These are phyloP conservation scores for Chaenodraco wilsoni DNA, from an alignment of 2,797 vertebrate genomes.

Conservation along the genomic window DNA sequence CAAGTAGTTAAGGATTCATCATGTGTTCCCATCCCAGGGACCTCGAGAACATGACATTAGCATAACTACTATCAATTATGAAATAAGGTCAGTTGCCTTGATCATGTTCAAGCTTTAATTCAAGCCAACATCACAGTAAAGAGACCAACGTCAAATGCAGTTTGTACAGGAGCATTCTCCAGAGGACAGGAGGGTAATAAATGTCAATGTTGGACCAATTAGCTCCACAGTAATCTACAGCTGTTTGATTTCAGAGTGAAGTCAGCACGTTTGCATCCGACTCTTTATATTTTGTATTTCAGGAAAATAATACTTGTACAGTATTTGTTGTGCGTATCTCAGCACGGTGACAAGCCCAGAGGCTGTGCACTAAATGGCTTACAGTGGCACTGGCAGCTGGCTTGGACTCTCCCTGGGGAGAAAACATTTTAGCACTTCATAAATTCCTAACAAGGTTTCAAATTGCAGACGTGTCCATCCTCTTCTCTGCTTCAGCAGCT, in stretches of 20 bases:
- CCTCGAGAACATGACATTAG: slow-evolving; percentile 54
- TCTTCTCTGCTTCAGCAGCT: slow-evolving; percentile 85
- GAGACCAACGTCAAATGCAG: slow-evolving; percentile 52
- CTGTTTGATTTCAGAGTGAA: slow-evolving; percentile 75
- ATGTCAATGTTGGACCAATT: slow-evolving; percentile 73
- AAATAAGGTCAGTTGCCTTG: slow-evolving; percentile 61
- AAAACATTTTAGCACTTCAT: slow-evolving; percentile 99
- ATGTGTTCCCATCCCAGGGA: slow-evolving; percentile 49
- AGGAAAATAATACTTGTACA: slow-evolving; percentile 8
- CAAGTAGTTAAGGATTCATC: slow-evolving; percentile 48
- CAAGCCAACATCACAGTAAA: slow-evolving; percentile 50
- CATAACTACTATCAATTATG: slow-evolving; percentile 66
- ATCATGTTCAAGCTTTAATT: slow-evolving; percentile 57
- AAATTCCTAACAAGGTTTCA: slow-evolving; percentile 99
- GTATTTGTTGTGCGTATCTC: slow-evolving; percentile 45
- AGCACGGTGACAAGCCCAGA: slow-evolving; percentile 64
- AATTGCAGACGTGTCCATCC: slow-evolving; percentile 90
- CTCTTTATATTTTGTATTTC: slow-evolving; percentile 42
- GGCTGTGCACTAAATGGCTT: slow-evolving; percentile 78
- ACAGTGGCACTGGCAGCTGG: slow-evolving; percentile 90
- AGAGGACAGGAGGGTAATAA: slow-evolving; percentile 52
- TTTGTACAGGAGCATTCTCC: slow-evolving; percentile 45
- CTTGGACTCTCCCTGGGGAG: slow-evolving; percentile 89
- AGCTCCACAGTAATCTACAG: slow-evolving; percentile 79
- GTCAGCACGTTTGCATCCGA: slow-evolving; percentile 54